Conservation (phyloP, 2,888 invertebrate species). For the Deroplatys truncata region DNA sequence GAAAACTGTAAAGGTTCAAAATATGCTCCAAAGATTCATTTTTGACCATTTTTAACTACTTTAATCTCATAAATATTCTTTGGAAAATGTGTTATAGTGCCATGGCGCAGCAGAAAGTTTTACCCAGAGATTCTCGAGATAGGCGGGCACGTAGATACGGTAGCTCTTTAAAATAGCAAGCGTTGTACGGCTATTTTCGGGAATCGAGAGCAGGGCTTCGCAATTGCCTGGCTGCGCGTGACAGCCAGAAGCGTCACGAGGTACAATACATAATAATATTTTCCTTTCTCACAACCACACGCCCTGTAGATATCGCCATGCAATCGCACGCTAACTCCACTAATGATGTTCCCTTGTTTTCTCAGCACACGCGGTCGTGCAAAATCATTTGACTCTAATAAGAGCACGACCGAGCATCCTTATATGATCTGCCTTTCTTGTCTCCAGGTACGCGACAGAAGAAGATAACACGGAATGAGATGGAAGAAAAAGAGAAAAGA, state of each 20-base stretch:
- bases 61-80: too few relatives aligned
- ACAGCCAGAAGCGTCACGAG: neutral
- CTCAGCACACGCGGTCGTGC: neutral
- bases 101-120: too few relatives aligned
- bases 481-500: too few relatives aligned
- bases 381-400: neutral
- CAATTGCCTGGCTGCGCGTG: neutral
- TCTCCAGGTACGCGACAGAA: too few relatives aligned
- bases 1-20: too few relatives aligned
- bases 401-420: neutral
- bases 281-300: neutral
- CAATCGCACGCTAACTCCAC: neutral
- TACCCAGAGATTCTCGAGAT: too few relatives aligned
- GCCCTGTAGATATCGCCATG: neutral
- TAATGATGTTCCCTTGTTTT: neutral
- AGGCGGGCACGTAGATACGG: too few relatives aligned
- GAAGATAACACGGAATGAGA: too few relatives aligned
- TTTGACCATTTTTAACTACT: too few relatives aligned
- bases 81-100: too few relatives aligned
- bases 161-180: too few relatives aligned
- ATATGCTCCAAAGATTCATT: too few relatives aligned
- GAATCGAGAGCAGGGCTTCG: neutral
- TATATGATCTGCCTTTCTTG: neutral
- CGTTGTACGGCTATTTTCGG: neutral
- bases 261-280: neutral